Evolutionary conservation across 1,140 invertebrate genomes (phyloP).

Genomic region (Alviniconcha marisindica): DNA sequence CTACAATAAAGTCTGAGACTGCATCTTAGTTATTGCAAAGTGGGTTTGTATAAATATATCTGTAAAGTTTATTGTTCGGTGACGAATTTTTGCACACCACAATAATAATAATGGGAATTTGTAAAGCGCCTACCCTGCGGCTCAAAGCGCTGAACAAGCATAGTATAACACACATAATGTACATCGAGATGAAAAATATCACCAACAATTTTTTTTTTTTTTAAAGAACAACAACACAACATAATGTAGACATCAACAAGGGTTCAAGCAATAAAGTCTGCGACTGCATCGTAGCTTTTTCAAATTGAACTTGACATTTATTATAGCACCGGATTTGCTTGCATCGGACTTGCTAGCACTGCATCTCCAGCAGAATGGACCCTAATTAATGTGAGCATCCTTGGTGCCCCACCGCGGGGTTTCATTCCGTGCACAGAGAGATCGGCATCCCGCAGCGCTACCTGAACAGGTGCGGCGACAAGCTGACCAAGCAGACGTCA

Average conservation of each 20-base stretch:
- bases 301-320: constrained; percentile 8
- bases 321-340: too few relatives aligned
- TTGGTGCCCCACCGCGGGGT: too few relatives aligned
- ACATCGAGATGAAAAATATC: constrained; percentile 10
- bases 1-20: constrained; percentile 56
- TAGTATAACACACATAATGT: too few relatives aligned
- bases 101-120: too few relatives aligned
- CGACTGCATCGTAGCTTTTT: constrained; percentile 46
- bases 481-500: constrained; percentile 45
- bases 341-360: too few relatives aligned
- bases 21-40: constrained; percentile 38
- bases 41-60: neutral
- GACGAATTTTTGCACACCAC: constrained; percentile 37
- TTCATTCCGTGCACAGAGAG: constrained; percentile 44
- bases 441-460: constrained; percentile 47
- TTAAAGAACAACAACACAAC: too few relatives aligned
- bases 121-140: too few relatives aligned
- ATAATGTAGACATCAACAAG: too few relatives aligned
- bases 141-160: too few relatives aligned
- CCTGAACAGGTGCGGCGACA: constrained; percentile 46
- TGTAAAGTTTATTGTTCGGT: neutral
- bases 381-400: too few relatives aligned
- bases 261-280: constrained; percentile 53
- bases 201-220: too few relatives aligned
- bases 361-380: too few relatives aligned